Evolutionary conservation across 2,888 invertebrate genomes (phyloP).

Genomic region (Ophion ventricosus): DNA sequence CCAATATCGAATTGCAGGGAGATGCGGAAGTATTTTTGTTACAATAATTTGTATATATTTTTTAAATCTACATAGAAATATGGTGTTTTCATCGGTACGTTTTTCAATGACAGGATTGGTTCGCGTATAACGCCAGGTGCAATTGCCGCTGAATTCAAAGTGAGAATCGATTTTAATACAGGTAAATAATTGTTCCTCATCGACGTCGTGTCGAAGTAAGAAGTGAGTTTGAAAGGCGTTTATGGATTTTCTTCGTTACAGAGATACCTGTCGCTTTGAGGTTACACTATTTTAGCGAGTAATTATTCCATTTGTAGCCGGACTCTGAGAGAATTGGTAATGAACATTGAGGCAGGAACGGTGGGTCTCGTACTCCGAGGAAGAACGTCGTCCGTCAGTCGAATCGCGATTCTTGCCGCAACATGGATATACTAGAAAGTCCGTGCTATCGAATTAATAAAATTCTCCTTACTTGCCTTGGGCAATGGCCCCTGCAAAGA

Average conservation of each 20-base stretch:
- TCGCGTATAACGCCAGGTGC: not conserved
- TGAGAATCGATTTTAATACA: constrained; percentile 17
- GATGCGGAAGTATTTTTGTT: not conserved
- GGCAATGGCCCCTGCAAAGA: constrained; percentile 61
- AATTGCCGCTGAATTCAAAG: not conserved
- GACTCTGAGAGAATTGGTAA: constrained; percentile 42
- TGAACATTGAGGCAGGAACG: constrained; percentile 11
- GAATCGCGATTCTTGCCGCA: not conserved
- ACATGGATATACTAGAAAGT: constrained; percentile 61
- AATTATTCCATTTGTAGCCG: constrained; percentile 45
- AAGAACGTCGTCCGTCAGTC: constrained; percentile 17
- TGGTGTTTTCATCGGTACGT: not conserved
- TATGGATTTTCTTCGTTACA: not conserved
- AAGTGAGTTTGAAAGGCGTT: not conserved
- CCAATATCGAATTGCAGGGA: no score
- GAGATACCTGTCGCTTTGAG: not conserved
- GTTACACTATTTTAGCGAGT: not conserved
- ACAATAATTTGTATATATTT: not conserved
- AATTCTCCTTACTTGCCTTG: constrained; percentile 54
- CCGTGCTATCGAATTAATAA: constrained; percentile 60
- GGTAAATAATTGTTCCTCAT: not conserved
- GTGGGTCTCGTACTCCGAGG: not conserved
- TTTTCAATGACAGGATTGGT: not conserved
- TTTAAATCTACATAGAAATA: not conserved
- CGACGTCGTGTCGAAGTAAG: not conserved